Percentiles rank a stretch among this genome's conserved stretches.
Evolutionary conservation across 2,113 vertebrate genomes (phyloP).

Genomic region (crab-eating macaque (Macaca fascicularis)): DNA sequence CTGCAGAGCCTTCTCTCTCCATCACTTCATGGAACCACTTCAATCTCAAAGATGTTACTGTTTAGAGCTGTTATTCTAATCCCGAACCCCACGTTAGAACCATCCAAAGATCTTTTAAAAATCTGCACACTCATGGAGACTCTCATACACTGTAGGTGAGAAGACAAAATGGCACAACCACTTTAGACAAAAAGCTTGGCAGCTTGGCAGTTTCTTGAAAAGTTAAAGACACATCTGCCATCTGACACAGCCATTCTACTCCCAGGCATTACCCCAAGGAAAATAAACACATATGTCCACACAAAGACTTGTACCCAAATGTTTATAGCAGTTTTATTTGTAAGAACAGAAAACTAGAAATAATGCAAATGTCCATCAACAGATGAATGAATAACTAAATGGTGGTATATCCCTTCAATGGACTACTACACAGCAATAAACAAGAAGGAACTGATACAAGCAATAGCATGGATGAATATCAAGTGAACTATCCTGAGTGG

Average conservation of each 20-base stretch:
- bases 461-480: neutral
- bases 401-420: neutral
- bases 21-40: neutral
- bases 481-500: neutral
- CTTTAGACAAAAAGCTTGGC: neutral
- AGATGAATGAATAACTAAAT: neutral
- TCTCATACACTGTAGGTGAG: neutral
- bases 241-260: neutral
- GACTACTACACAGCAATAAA: neutral
- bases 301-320: neutral
- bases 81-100: neutral
- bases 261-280: neutral
- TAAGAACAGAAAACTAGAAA: neutral
- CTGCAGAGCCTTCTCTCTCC: neutral
- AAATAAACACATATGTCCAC: neutral
- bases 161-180: neutral
- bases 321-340: neutral
- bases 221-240: neutral
- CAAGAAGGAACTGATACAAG: neutral
- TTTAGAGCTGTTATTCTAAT: neutral
- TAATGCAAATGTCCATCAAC: neutral
- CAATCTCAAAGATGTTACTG: neutral
- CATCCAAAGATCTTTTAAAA: neutral
- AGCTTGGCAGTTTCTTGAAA: neutral
- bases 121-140: accelerated